Base-by-base conservation (phyloP, 2,888 invertebrate species). In the Oxytorus armatus region DNA sequence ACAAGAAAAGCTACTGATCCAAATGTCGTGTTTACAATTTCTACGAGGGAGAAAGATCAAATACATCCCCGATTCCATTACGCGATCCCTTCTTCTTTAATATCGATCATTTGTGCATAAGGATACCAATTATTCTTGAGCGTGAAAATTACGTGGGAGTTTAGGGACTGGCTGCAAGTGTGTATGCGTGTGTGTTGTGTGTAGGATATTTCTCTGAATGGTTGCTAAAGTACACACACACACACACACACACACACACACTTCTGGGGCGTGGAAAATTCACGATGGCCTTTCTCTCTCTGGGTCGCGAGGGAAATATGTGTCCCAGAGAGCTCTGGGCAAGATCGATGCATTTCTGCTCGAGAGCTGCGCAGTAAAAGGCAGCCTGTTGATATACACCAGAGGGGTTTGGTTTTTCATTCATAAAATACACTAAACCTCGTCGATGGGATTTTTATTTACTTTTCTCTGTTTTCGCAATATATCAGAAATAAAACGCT, bases 381-480 rank as follows among this genome's bases (percentile, higher is more conserved):
- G 81, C 83, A 84, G 89, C 87, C 89, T 88, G 88, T 89, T 89
- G 89, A 88, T 89, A 85, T n/a, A n/a, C n/a, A n/a, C 79, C 84
- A 82, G 82, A 69, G 81, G 70, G n/a, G n/a, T n/a, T n/a, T 77
- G 79, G 83, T 79, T 89, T 86, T 89, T 86, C 89, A 89, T 89
- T 89, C 89, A 89, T 89, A 83, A 89, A 87, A 86, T 3, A 2
- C 11, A 49, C 69, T 36, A 57, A 68, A 63, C 57, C 57, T 57
- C 49, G 10, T 10, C 21, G 49, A 25, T 21, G 72, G 33, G 51
- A 57, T 72, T 25, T 2, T 42, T 10, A 8, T 5, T 11, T 47
- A 25, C 11, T 25, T 16, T 10, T 23, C 8, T 21, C 14, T 14
- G 2, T 7, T 21, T 14, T 47, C 10, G 2, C 42, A 5, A n/a